Percentiles rank a stretch among this genome's conserved stretches.
phyloP scores from a whole-genome alignment of 37 sponge, comb jelly and placozoan genomes.

The Ephydatia muelleri region DNA sequence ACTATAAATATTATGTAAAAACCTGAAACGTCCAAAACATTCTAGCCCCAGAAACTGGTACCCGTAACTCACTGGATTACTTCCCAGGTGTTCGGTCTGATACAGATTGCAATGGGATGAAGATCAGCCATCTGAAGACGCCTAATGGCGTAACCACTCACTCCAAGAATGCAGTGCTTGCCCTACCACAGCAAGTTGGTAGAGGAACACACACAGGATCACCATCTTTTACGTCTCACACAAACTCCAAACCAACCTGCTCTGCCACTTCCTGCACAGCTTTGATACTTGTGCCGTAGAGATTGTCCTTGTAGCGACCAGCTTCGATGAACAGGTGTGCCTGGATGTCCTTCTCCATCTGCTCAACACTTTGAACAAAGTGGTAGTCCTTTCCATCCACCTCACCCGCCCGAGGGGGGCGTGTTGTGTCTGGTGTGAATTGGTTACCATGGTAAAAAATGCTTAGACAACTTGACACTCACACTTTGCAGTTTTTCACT shows the following conservation, averaged over 20 bases:
- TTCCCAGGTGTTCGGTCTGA: constrained; percentile 72
- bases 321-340: constrained; percentile 99
- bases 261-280: constrained; percentile 95
- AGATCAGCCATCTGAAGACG: constrained; percentile 92
- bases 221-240: background rate
- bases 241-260: constrained; percentile 35
- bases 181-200: constrained; percentile 19
- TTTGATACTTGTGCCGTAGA: constrained; percentile 96
- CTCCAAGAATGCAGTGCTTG: constrained; percentile 97
- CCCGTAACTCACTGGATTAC: constrained; percentile 89
- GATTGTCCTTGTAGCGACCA: constrained; percentile 96
- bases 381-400: constrained; percentile 97
- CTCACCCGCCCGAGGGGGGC: constrained; percentile 85
- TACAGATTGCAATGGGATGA: constrained; percentile 91
- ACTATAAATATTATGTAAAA: background rate
- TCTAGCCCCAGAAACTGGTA: no score
- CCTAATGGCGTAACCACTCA: constrained; percentile 96
- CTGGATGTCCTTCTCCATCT: constrained; percentile 97
- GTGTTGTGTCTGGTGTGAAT: constrained; percentile 83
- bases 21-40: background rate
- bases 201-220: background rate
- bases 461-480: background rate
- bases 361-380: constrained; percentile 90
- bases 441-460: background rate
- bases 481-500: background rate